Conservation (phyloP, 2,113 vertebrate genomes). For the Meleagris gallopavo region DNA sequence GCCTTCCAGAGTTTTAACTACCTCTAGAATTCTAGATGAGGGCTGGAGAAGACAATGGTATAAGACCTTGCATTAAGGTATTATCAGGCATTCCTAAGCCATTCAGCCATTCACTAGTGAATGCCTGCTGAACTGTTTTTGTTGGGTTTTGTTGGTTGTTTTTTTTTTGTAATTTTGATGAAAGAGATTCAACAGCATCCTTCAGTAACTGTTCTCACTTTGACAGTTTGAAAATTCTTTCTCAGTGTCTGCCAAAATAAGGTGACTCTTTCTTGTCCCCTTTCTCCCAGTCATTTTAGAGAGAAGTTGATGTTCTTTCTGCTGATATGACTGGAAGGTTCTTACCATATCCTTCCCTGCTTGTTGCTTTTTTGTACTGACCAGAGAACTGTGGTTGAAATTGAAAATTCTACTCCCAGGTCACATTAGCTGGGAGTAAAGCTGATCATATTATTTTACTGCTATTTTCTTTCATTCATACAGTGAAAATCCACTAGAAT, state of each 20-base stretch:
- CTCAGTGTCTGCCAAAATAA: not conserved
- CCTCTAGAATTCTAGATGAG: not conserved
- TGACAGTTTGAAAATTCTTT: not conserved
- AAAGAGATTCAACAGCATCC: not conserved
- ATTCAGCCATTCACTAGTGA: not conserved
- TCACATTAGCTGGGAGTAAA: not conserved
- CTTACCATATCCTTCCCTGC: rapidly evolving
- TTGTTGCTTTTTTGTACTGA: not conserved
- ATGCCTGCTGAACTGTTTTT: not conserved
- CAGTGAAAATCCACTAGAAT: not conserved
- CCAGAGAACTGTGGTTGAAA: not conserved
- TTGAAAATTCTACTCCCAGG: not conserved
- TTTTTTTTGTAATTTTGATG: not conserved
- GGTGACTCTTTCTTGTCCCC: not conserved
- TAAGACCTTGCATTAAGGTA: not conserved
- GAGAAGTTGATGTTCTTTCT: not conserved
- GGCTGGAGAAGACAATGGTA: not conserved
- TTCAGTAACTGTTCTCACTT: not conserved
- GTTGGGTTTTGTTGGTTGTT: not conserved
- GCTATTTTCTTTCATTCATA: not conserved
- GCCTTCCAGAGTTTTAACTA: not conserved
- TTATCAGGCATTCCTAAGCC: not conserved
- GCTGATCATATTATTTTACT: not conserved
- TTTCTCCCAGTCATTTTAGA: not conserved
- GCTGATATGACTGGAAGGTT: not conserved